Percentiles rank a stretch among this genome's conserved stretches.
Evolutionary conservation across 2,888 invertebrate species (phyloP).

Genomic region (Ferdinandea cuprea): DNA sequence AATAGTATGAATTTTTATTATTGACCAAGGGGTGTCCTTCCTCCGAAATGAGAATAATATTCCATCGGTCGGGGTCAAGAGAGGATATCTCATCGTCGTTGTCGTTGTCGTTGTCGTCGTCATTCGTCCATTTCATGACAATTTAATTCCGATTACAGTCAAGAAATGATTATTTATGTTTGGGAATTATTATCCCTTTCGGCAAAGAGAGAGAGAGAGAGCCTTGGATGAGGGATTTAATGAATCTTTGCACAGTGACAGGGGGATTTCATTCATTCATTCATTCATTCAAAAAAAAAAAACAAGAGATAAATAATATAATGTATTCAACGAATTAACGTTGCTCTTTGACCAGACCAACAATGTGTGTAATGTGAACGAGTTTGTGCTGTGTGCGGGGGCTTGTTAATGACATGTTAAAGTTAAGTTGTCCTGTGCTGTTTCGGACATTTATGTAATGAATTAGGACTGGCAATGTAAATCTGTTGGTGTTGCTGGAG

Average conservation of each 20-base stretch:
- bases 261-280: conserved; percentile 4
- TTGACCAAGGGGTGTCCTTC: conserved; percentile 14
- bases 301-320: conserved; percentile 26
- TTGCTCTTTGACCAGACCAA: neutral
- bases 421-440: neutral
- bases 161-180: conserved; percentile 65
- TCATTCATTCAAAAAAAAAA: too few relatives aligned
- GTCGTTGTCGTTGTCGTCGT: neutral
- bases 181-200: conserved; percentile 62
- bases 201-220: conserved; percentile 1
- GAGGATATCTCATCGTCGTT: conserved; percentile 15
- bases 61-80: conserved; percentile 56
- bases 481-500: neutral
- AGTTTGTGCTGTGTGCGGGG: neutral
- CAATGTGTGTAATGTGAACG: neutral
- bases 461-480: conserved; percentile 15
- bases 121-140: conserved; percentile 55
- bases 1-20: conserved; percentile 37
- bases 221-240: too few relatives aligned
- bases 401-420: neutral
- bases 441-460: conserved; percentile 36
- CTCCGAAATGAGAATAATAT: conserved; percentile 9
- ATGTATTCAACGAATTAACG: conserved; percentile 33
- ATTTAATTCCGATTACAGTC: conserved; percentile 67
- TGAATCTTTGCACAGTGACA: conserved; percentile 36